Evolutionary conservation across 2,888 invertebrate genomes (phyloP).

Genomic region (Penaeus monodon): DNA sequence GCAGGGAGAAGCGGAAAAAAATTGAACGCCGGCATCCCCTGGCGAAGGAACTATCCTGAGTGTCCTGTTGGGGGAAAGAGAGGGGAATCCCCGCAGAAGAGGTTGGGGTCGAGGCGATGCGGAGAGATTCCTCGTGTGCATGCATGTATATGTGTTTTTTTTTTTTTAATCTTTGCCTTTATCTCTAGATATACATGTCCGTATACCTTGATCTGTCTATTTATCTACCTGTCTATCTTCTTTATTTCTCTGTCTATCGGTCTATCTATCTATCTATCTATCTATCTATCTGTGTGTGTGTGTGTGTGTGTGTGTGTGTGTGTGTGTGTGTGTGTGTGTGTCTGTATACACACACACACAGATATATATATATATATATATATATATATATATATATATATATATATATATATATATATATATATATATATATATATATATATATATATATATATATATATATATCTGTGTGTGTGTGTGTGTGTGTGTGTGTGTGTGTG

Average conservation of each 20-base stretch:
- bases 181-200: too few relatives aligned
- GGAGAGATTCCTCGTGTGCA: too few relatives aligned
- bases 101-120: too few relatives aligned
- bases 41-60: too few relatives aligned
- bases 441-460: conserved; percentile 18
- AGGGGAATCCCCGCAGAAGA: too few relatives aligned
- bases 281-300: neutral
- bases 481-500: neutral
- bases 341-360: neutral
- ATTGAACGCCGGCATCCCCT: too few relatives aligned
- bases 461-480: neutral
- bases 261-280: neutral
- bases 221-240: neutral
- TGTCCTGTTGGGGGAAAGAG: too few relatives aligned
- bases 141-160: too few relatives aligned
- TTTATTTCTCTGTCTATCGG: neutral
- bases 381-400: neutral
- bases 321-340: neutral
- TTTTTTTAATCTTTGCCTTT: too few relatives aligned
- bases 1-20: too few relatives aligned
- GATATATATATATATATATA: neutral
- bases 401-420: neutral
- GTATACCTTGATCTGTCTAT: too few relatives aligned
- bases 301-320: neutral
- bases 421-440: conserved; percentile 9